phyloP scores from a whole-genome alignment of 2,888 invertebrate species.

The Nipponacmea schrenckii region DNA sequence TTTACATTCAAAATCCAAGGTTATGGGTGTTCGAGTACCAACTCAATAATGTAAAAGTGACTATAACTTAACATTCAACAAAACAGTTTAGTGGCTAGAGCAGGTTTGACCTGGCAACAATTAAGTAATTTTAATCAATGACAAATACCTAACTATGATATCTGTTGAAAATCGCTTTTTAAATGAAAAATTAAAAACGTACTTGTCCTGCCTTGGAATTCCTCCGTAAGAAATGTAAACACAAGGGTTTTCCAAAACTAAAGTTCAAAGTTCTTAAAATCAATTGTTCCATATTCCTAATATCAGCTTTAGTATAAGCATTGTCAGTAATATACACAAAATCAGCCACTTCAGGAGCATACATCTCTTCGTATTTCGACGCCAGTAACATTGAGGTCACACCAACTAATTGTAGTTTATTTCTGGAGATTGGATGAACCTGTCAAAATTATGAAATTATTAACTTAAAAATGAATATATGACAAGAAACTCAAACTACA shows the following conservation, averaged over 20 bases:
- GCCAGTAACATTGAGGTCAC: constrained; percentile 90
- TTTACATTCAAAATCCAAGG: neutral
- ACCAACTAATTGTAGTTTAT: constrained; percentile 86
- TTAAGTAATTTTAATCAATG: too few species aligned
- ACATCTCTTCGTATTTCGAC: constrained; percentile 94
- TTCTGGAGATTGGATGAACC: constrained; percentile 73
- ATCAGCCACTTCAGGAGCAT: constrained; percentile 85
- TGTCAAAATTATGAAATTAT: constrained; percentile 32
- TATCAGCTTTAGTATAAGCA: constrained; percentile 82
- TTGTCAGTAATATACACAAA: constrained; percentile 92
- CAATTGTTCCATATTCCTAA: constrained; percentile 83
- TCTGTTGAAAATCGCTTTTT: too few species aligned
- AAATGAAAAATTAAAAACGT: constrained; percentile 60
- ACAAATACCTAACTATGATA: too few species aligned
- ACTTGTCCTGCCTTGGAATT: constrained; percentile 70
- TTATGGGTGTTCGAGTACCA: neutral
- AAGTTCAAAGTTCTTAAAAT: constrained; percentile 83
- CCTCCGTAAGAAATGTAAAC: constrained; percentile 88
- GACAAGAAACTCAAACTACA: neutral
- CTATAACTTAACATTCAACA: neutral
- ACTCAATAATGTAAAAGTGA: neutral
- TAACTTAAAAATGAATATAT: neutral
- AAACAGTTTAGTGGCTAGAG: too few species aligned
- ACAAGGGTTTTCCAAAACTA: constrained; percentile 85
- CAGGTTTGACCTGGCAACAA: too few species aligned